Conservation (phyloP, 2,888 invertebrate genomes). For the Myathropa florea region DNA sequence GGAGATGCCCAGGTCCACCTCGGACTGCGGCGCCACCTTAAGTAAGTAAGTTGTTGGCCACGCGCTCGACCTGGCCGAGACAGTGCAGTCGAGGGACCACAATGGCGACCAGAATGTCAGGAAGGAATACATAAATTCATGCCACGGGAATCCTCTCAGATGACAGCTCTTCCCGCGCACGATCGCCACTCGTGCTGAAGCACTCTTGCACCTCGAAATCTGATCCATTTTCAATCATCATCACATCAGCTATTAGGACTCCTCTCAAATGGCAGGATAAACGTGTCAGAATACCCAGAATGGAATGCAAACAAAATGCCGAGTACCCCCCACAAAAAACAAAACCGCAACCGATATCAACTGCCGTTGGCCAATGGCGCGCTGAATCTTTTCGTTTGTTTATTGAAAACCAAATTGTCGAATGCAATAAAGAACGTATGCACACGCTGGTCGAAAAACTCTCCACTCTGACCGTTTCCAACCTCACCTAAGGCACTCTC, state of each 20-base stretch:
- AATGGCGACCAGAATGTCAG: no score
- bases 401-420: slow-evolving; percentile 36
- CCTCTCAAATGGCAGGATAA: not conserved
- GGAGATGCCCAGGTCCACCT: no score
- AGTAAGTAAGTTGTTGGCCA: no score
- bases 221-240: not conserved
- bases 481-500: slow-evolving; percentile 36
- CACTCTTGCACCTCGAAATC: no score
- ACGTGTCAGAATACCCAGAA: not conserved
- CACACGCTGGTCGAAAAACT: no score
- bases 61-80: no score
- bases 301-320: not conserved
- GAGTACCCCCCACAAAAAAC: not conserved
- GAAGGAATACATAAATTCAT: no score
- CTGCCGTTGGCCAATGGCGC: not conserved
- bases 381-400: slow-evolving; percentile 10
- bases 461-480: slow-evolving; percentile 17
- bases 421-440: slow-evolving; percentile 41
- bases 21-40: no score
- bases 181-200: no score
- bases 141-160: no score
- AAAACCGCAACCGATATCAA: not conserved
- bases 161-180: no score
- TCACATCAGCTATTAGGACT: not conserved
- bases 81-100: no score